Evolutionary conservation across 2,888 invertebrate genomes (phyloP), one percentile per base, ranked within the genome.

Genomic region (Melipona beecheii): DNA sequence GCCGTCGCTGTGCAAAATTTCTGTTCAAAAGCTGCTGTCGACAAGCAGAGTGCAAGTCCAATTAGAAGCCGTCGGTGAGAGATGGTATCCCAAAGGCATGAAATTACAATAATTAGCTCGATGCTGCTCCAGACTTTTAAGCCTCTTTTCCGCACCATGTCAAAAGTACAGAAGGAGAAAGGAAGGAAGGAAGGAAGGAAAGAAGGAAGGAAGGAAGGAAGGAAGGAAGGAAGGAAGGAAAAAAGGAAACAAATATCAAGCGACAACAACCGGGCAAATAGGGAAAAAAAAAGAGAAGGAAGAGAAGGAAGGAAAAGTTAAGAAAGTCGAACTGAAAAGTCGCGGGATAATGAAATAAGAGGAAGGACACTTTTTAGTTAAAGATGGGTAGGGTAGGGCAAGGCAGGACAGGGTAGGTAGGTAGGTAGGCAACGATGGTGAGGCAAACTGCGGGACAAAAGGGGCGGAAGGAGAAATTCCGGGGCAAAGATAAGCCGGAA

Each of bases 91-190:
- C 72, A 54, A 58, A 76, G 69, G 69, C 64, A 73, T 82, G 83
- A 76, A 83, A 77, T 82, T 69, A 70, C 70, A 73, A 83, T 83
- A 83, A 83, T 82, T 77, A 83, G 64, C 73, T 75, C 15, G 66
- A 64, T 43, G 68, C 52, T 56, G 49, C 36, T 24, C 13, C 31
- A 50, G 75, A 68, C 75, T 75, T 82, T 82, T 75, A 64, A 72
- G 81, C 68, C 31, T 36, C 50, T 83, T 82, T 72, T 65, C 75
- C 68, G 68, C 65, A 62, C 27, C 56, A 62, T 17, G n/a, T 81
- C 81, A 19, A 31, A 52, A 19, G 65, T 49, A 65, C 65, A 52
- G 21, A 24, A 19, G 52, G n/a, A 17, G 50, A n/a, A 56, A 4
- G 9, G n/a, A 56, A 21, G 24, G 24, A 52, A 56, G 56, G 43